These are phyloP conservation scores for Epinotia ramella DNA, from an alignment of 2,888 invertebrate species.

Conservation along the genomic window DNA sequence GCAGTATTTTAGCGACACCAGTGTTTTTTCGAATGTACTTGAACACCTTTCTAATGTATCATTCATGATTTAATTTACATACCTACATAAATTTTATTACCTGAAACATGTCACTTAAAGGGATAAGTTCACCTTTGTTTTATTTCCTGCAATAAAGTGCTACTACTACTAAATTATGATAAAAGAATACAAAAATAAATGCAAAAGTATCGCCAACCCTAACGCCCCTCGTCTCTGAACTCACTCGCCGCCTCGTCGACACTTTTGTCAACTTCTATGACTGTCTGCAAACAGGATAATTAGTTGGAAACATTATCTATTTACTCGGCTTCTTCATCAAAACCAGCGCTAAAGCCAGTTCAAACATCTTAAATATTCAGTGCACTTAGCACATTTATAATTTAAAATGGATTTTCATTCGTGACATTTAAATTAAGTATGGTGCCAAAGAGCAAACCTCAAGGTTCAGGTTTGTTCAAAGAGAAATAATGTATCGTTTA, in stretches of 20 bases:
- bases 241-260: slow-evolving; percentile 30
- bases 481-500: not conserved
- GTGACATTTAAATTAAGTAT: slow-evolving; percentile 31
- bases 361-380: slow-evolving; percentile 11
- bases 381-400: slow-evolving; percentile 33
- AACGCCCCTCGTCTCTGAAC: slow-evolving; percentile 1
- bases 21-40: too few relatives aligned
- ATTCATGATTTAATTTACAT: too few relatives aligned
- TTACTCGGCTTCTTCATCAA: slow-evolving; percentile 17
- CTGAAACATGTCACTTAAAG: too few relatives aligned
- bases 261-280: slow-evolving; percentile 43
- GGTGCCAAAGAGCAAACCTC: slow-evolving; percentile 12
- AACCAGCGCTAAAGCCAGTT: not conserved
- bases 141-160: too few relatives aligned
- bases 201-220: slow-evolving; percentile 20
- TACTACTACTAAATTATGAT: too few relatives aligned
- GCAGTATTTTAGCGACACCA: too few relatives aligned
- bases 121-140: too few relatives aligned
- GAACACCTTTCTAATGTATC: too few relatives aligned
- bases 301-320: slow-evolving; percentile 42
- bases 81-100: too few relatives aligned
- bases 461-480: slow-evolving; percentile 18
- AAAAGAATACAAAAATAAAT: not conserved
- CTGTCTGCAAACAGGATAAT: slow-evolving; percentile 45
- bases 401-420: slow-evolving; percentile 27